Evolutionary conservation across 2,888 invertebrate genomes (phyloP), one percentile per base, ranked within the genome.

Genomic region (Acheta domesticus): DNA sequence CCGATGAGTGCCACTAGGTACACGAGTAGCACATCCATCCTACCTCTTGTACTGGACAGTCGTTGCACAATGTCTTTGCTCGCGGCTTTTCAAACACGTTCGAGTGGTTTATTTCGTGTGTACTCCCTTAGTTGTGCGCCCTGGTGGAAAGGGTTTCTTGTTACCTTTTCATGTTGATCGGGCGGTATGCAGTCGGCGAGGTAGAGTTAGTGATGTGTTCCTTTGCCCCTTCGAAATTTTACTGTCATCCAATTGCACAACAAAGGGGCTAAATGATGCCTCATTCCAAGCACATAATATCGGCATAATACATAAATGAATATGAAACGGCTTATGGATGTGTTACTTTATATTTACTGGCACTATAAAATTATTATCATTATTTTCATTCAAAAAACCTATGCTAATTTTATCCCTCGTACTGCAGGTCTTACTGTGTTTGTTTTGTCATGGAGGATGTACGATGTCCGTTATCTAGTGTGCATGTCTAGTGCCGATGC

Each of bases 401-500:
- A 62, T 19, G 4, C n/a, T 62, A n/a, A 19, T 48, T 48, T 48
- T 48, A 36, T 12, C 49, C 48, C 49, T 76, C 49, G 23, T 75
- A 16, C 23, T 75, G 23, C 20, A 75, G 23, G 21, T 21, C 14
- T 14, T 12, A 75, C 20, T 21, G 20, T 77, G 74, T 74, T 74
- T 77, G 77, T 36, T 50, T 77, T 74, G 75, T 49, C 77, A 79
- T 48, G 49, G 50, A 74, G 74, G 36, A 23, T 50, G 20, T 76
- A 73, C 74, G 76, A 76, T 36, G 75, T 80, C 74, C 62, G 62
- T 78, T 77, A 75, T 75, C 49, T 78, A n/a, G 76, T 76, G 74
- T 80, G 75, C 62, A 77, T 79, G 78, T 79, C 78, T 80, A 80
- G 79, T 74, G 81, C 81, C 79, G 76, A 49, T 50, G 76, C 75